Evolutionary conservation across 2,797 vertebrate species (phyloP).

Genomic region (Sebastes oblongus): DNA sequence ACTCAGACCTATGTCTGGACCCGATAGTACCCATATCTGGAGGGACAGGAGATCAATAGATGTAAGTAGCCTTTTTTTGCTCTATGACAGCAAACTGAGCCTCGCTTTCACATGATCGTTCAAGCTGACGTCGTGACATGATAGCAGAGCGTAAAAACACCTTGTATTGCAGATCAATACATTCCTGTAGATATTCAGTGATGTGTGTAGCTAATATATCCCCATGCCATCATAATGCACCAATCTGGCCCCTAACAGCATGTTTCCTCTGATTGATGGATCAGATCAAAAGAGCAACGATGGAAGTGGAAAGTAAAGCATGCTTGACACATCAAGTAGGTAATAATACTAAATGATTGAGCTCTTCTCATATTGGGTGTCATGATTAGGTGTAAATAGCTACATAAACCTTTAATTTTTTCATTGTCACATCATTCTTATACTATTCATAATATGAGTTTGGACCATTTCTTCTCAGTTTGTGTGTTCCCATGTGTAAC

Average conservation of each 20-base stretch:
- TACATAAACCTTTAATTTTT: neutral
- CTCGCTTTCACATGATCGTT: slow-evolving; percentile 23
- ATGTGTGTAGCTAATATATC: slow-evolving; percentile 45
- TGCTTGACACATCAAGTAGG: neutral
- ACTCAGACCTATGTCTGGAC: neutral
- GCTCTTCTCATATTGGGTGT: neutral
- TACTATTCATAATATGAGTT: neutral
- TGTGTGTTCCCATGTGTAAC: neutral
- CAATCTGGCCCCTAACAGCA: slow-evolving; percentile 17
- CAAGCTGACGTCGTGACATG: slow-evolving; percentile 19
- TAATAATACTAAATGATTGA: neutral
- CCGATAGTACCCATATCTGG: neutral
- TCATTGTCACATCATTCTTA: neutral
- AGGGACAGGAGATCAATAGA: slow-evolving; percentile 31
- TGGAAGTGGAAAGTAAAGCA: neutral
- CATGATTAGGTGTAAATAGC: neutral
- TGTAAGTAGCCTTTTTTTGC: slow-evolving; percentile 25
- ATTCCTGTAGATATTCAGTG: slow-evolving; percentile 38
- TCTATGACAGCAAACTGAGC: slow-evolving; percentile 12
- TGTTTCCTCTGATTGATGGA: slow-evolving; percentile 23
- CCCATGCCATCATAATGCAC: slow-evolving; percentile 22
- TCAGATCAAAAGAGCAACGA: neutral
- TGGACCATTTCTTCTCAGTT: neutral
- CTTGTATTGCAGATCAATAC: slow-evolving; percentile 50
- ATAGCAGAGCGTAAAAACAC: slow-evolving; percentile 1